phyloP scores from a whole-genome alignment of 2,888 invertebrate genomes.

The Ophion obscuratus region DNA sequence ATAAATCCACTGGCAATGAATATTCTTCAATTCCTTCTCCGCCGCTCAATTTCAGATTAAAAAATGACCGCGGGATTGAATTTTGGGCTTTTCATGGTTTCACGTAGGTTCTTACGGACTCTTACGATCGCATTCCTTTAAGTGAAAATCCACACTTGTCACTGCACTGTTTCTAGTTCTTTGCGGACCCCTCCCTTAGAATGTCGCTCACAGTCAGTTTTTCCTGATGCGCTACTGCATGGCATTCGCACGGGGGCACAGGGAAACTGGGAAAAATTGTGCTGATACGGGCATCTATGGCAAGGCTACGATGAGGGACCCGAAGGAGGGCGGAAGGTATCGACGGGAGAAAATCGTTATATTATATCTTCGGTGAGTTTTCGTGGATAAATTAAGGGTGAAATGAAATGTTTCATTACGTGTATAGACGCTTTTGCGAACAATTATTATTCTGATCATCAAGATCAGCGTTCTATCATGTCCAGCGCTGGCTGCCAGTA shows the following conservation, averaged over 20 bases:
- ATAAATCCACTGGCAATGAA: conserved; percentile 43
- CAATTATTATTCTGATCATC: too few species aligned
- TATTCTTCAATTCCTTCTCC: conserved; percentile 28
- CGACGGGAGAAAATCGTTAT: too few species aligned
- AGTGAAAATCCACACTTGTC: neutral
- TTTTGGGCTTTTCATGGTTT: neutral
- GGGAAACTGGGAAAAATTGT: neutral
- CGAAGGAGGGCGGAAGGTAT: too few species aligned
- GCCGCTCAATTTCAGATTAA: conserved; percentile 19
- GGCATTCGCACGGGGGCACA: neutral
- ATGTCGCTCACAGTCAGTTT: neutral
- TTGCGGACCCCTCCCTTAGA: neutral
- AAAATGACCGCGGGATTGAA: neutral
- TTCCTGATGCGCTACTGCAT: neutral
- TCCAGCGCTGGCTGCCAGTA: too few species aligned
- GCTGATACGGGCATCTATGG: neutral
- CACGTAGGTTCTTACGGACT: neutral
- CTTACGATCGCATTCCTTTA: neutral
- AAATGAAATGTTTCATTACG: too few species aligned
- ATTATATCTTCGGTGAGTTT: too few species aligned
- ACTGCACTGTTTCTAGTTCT: neutral
- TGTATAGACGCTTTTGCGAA: too few species aligned
- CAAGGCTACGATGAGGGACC: too few species aligned
- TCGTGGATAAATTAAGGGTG: too few species aligned
- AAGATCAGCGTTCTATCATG: too few species aligned